Evolutionary conservation across 2,888 invertebrate species (phyloP), one percentile per base, ranked within the genome.

Genomic region (Anticlea derivata): DNA sequence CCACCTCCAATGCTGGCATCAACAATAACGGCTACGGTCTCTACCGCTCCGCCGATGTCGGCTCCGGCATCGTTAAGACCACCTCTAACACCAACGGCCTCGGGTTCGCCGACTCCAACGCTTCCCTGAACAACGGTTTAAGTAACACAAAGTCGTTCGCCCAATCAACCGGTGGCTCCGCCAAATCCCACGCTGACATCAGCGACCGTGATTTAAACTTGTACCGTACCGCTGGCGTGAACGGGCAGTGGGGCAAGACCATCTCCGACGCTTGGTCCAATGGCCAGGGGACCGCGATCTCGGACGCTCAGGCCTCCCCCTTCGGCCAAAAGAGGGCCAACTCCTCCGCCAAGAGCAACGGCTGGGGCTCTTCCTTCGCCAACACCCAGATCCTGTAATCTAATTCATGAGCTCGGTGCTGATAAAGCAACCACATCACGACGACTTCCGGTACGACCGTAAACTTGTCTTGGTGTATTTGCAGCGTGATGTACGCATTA

Each of bases 381-480:
- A 77, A 82, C 47, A 85, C 88, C 2, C 66, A 70, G 26, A 75
- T 72, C 60, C 63, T 60, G 22, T 88, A 64, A 78, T 53, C 52
- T 54, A 34, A 59, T 39, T 45, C 24, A 7, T 46, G 12, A 1
- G 31, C 40, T 39, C 51, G 27, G 17, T 37, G 30, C 31, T 11
- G 39, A 50, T 38, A 47, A 31, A 71, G 84, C 88, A 86, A 83
- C 67, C 68, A 87, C 80, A 78, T 72, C 75, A 86, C 83, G 89
- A 88, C 83, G 89, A 89, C 87, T 72, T 68, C 65, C 61, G 62
- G 49, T 46, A 24, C 43, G 34, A 53, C 58, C 57, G 65, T 70
- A 72, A 72, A 82, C 86, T 89, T 89, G 86, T 89, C 89, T 85
- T 84, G 78, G 50, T 86, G 86, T 87, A 73, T 72, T 87, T 86